phyloP scores from a whole-genome alignment of 2,888 invertebrate genomes.

The Megaustenia siamemsis region DNA sequence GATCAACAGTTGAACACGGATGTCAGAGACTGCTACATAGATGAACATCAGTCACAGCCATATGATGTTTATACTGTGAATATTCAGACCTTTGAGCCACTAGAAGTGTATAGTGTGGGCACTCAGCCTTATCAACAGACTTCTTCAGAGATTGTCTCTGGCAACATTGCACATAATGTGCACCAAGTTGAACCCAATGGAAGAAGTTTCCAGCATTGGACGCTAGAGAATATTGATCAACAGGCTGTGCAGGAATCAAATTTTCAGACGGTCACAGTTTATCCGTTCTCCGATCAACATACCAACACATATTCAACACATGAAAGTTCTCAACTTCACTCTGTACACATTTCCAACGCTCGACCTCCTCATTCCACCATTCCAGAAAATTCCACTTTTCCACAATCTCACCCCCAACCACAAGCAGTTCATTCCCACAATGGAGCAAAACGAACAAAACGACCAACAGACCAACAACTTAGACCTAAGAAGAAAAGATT shows the following conservation, averaged over 20 bases:
- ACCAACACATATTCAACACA: neutral
- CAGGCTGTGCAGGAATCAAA: slow-evolving; percentile 1
- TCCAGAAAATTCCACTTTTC: neutral
- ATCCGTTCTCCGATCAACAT: slow-evolving; percentile 11
- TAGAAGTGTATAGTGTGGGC: neutral
- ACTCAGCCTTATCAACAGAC: slow-evolving; percentile 14
- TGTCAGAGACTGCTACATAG: slow-evolving; percentile 15
- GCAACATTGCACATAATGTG: neutral
- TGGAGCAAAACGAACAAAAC: neutral
- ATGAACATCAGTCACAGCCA: slow-evolving; percentile 26
- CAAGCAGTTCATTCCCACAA: neutral
- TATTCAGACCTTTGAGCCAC: slow-evolving; percentile 19
- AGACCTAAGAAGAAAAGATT: slow-evolving; percentile 12
- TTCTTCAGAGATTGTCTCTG: neutral
- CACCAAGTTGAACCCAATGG: neutral
- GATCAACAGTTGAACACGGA: neutral
- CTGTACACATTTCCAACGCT: neutral
- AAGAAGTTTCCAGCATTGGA: slow-evolving; percentile 27
- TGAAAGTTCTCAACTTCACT: neutral
- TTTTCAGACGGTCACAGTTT: neutral
- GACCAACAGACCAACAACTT: neutral
- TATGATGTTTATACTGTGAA: slow-evolving; percentile 11
- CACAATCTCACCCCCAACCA: neutral
- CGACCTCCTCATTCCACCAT: neutral
- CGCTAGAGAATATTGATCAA: neutral